Evolutionary conservation across 2,113 vertebrate genomes (phyloP), one percentile per base, ranked within the genome.

Genomic region (Mormyrus lacerda): DNA sequence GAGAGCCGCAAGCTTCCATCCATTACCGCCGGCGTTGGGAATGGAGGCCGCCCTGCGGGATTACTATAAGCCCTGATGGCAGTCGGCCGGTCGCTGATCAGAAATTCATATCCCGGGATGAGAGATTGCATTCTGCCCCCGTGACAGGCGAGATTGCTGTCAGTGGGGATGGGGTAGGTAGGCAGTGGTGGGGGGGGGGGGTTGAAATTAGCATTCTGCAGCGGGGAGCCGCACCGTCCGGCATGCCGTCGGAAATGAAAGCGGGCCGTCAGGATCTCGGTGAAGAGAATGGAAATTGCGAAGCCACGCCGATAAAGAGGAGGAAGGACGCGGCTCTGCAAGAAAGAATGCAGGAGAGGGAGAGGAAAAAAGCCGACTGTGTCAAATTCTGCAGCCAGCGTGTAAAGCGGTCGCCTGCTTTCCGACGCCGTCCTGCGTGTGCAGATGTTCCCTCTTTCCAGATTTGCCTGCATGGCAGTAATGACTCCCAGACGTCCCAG

Each of bases 31-130:
- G 17, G 73, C 83, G 47, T 27, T 5, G 44, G 83, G 45, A 48
- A 85, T 13, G 3, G 27, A 31, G 50, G 50, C 85, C 51, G 44
- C n/a, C 82, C 45, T 9, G 98, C 98, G 96, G 97, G 97, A 98
- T 97, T 94, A 97, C 95, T 95, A 95, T 97, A 97, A 97, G 95
- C 95, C 95, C 96, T 96, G 95, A 94, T 95, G 95, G 96, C 93
- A 93, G 95, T 94, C 96, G 96, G 97, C 96, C 97, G 96, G 95
- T 96, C 96, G 96, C 97, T 97, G 97, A 98, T 98, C 97, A 98
- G 97, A 98, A 98, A 98, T 98, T 98, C 97, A 98, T 98, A 97
- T 97, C 95, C 94, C 96, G 96, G 95, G 95, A 97, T 93, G 95
- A 95, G 96, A 97, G 96, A 95, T 97, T 96, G 96, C 95, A 96